Base-by-base conservation (phyloP, 2,888 invertebrate genomes). In the Oxystoma pomonae region DNA sequence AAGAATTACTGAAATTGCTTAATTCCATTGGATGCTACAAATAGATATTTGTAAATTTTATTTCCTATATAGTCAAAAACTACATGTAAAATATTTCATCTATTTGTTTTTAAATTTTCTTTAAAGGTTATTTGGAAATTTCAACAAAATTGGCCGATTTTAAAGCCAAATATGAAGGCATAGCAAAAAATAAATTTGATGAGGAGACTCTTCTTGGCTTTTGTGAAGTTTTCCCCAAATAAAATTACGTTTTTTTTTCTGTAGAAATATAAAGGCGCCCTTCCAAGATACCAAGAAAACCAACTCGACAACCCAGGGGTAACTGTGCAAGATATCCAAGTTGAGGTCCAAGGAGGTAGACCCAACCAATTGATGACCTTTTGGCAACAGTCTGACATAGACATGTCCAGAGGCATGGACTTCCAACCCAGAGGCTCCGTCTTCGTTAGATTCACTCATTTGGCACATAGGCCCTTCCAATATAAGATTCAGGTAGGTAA, bases 321-420 rank as follows among this genome's bases (percentile, higher is more conserved):
- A 1, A 83, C 85, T 16, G 84, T 92, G 7, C 81, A 83, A 0
- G 83, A 84, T 0, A 70, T 90, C 0, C 77, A 83, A 67, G 74
- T 91, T n/a, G 77, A 82, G 58, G 80, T 84, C 1, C 72, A 81
- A 16, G 84, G 83, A 0, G 84, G 74, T 16, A 60, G 64, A 2
- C 70, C 80, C 0, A 89, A 92, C 78, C 77, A 78, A 0, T 68
- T 93, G 51, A 79, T 80, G 65, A 92, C 92, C 0, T 88, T 87
- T 79, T 94, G 93, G 93, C 89, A 89, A 81, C 87, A 90, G 78
- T 89, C 90, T 64, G 88, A 89, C 57, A 83, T 94, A 67, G 90
- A 94, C 74, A 78, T 94, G 21, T 86, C 89, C 0, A 84, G 92
- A 1, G 94, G 94, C 0, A 84, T 94, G 75, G 93, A 94, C 81